These are phyloP conservation scores for Thelaira solivaga DNA, from an alignment of 2,888 invertebrate genomes.

Conservation along the genomic window DNA sequence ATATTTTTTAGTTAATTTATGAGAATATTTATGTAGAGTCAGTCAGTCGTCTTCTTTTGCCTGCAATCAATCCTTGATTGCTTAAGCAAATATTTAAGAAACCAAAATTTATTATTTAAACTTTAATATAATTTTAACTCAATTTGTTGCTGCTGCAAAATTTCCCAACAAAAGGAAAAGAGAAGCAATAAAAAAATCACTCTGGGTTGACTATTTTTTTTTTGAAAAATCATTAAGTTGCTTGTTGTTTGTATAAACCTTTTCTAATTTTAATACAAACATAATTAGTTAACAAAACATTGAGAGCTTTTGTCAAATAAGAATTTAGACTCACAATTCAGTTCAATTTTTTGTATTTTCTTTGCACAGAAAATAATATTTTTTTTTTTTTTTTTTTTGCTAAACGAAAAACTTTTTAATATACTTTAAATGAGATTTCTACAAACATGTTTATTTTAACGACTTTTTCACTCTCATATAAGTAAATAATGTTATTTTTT, in stretches of 20 bases:
- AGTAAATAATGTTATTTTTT: constrained; percentile 42
- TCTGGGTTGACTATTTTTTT: too few species aligned
- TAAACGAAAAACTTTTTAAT: constrained; percentile 59
- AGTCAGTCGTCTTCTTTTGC: neutral
- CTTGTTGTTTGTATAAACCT: too few species aligned
- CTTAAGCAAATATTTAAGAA: constrained; percentile 20
- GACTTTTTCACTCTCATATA: constrained; percentile 36
- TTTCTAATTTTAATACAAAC: neutral
- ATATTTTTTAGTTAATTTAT: neutral
- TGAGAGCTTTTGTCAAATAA: neutral
- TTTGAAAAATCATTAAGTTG: too few species aligned
- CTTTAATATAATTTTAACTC: too few species aligned
- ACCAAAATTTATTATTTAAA: neutral
- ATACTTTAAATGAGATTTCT: constrained; percentile 55
- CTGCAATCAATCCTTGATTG: too few species aligned
- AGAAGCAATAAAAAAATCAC: too few species aligned
- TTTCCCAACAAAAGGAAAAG: too few species aligned
- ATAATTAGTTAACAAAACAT: constrained; percentile 14
- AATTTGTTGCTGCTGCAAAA: too few species aligned
- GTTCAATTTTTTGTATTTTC: neutral
- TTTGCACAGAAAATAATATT: neutral
- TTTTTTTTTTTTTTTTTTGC: constrained; percentile 38
- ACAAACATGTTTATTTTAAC: constrained; percentile 49
- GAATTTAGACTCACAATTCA: neutral
- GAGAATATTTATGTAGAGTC: too few species aligned